Base-by-base conservation (phyloP, 2,113 vertebrate species). In the Calidris pygmaea region DNA sequence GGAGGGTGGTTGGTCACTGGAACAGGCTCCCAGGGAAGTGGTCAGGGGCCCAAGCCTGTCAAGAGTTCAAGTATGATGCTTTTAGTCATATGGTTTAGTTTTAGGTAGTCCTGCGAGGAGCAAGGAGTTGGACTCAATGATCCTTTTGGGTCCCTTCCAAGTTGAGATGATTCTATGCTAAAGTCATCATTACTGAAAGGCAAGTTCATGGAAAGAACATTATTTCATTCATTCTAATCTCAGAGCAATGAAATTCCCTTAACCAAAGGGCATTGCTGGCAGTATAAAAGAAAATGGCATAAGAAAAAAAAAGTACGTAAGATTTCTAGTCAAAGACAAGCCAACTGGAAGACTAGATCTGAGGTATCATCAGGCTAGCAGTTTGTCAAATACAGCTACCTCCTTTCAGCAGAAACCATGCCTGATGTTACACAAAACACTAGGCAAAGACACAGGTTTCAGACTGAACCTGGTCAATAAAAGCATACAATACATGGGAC, bases 301-400 rank as follows among this genome's bases (percentile, higher is more conserved):
- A 34, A 32, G 8, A 12, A 60, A 30, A 53, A 37, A 70, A 50
- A 58, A 56, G 5, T n/a, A 19, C 26, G 7, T 8, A 79, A 72
- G 9, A 75, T 23, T 29, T 92, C 50, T 43, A 70, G 27, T 34
- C 50, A 83, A 75, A 71, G 17, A 59, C 47, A 95, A 88, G 59
- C 13, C 37, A 65, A 22, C 3, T 50, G 14, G n/a, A 83, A 86
- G 22, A 35, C 29, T 18, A 72, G n/a, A 74, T 60, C 15, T 76
- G 37, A 89, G 0, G 0, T 22, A 56, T 10, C 30, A n/a, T 43
- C 24, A 85, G 17, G 11, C 21, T 30, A 45, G 39, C 18, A 76
- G 55, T 47, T 7, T 3, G 5, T 43, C 53, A 83, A 60, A 90
- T 21, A 78, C 0, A 15, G 12, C 22, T 26, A 50, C 3, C 39